Conservation (phyloP, 2,113 vertebrate genomes). For the Antigone vipio region DNA sequence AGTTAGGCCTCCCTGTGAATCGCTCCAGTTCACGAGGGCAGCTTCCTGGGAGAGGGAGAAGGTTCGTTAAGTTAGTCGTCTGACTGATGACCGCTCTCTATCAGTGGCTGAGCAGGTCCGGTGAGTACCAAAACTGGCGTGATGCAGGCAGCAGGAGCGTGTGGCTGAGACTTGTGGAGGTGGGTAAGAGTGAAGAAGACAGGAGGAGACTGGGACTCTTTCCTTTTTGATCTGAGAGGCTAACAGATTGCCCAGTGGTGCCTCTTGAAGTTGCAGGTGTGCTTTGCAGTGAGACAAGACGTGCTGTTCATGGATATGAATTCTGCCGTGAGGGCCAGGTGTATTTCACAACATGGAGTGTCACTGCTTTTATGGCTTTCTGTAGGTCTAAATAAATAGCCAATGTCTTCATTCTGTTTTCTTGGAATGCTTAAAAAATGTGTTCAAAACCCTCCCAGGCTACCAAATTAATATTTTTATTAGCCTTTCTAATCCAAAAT, state of each 20-base stretch:
- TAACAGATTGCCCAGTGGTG: neutral
- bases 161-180: neutral
- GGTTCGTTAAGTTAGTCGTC: neutral
- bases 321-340: neutral
- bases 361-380: neutral
- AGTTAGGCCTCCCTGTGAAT: neutral
- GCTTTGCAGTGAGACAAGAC: neutral
- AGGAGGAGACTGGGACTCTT: neutral
- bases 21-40: neutral
- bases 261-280: neutral
- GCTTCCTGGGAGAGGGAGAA: neutral
- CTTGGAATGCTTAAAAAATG: neutral
- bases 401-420: neutral
- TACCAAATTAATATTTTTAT: neutral
- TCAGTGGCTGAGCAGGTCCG: neutral
- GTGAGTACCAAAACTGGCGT: neutral
- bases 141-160: neutral
- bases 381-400: neutral
- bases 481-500: neutral
- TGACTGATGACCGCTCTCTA: neutral
- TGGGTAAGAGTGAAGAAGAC: neutral
- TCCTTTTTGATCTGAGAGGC: neutral
- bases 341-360: accelerated
- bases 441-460: neutral
- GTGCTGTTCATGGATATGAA: neutral